A percentile compares a stretch with the other conserved stretches of the same genome.
Conservation (phyloP, 2,888 invertebrate genomes). For the Netelia inedita region DNA sequence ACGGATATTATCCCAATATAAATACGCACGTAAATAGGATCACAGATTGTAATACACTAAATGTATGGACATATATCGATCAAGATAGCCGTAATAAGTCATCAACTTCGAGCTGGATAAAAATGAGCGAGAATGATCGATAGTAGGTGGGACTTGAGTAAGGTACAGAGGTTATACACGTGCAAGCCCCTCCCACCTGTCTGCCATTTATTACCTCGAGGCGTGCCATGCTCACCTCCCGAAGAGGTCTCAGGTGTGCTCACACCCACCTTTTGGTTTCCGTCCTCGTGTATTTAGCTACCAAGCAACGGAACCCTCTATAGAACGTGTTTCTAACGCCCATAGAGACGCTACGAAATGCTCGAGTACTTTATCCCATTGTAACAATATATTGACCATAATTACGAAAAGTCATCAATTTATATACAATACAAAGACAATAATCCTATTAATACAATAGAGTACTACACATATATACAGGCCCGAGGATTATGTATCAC, state of each 20-base stretch:
- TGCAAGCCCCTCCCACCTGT: conserved; percentile 78
- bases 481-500: conserved; percentile 1
- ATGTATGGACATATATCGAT: not conserved
- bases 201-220: conserved; percentile 67
- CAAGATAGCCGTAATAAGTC: not conserved
- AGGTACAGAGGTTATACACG: conserved; percentile 30
- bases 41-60: not conserved
- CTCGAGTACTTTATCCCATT: not conserved
- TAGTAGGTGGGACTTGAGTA: conserved; percentile 76
- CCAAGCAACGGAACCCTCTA: conserved; percentile 20
- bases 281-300: not conserved
- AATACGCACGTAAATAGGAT: not conserved
- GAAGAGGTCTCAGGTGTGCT: conserved; percentile 64
- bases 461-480: conserved; percentile 17
- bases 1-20: not conserved
- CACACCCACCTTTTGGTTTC: conserved; percentile 55
- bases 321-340: conserved; percentile 38
- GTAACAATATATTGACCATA: not conserved
- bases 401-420: conserved; percentile 2
- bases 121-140: conserved; percentile 67
- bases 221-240: conserved; percentile 49
- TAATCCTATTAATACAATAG: conserved; percentile 47
- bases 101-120: not conserved
- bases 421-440: conserved; percentile 23
- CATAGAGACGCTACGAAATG: conserved; percentile 15